A percentile compares a stretch with the other conserved stretches of the same genome.
phyloP scores from a whole-genome alignment of 2,888 invertebrate species.

The Caradrina clavipalpis region DNA sequence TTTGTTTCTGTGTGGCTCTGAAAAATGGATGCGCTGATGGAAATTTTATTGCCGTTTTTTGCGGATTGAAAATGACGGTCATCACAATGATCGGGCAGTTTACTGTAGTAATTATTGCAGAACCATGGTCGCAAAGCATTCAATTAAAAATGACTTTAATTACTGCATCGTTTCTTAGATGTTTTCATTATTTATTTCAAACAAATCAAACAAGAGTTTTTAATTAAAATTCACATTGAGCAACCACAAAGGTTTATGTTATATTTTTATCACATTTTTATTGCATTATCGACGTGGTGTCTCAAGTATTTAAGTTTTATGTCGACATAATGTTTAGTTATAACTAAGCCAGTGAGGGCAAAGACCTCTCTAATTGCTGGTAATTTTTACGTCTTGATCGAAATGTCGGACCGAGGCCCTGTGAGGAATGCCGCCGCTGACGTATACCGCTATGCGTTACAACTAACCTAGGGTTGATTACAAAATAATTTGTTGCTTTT shows the following conservation, averaged over 20 bases:
- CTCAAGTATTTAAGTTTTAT: conserved; percentile 49
- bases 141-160: conserved; percentile 24
- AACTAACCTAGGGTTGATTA: conserved; percentile 33
- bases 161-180: conserved; percentile 5
- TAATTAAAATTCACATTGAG: conserved; percentile 42
- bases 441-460: conserved; percentile 36
- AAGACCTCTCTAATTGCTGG: conserved; percentile 80
- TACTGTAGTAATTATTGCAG: background rate
- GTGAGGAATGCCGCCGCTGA: conserved; percentile 69
- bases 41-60: conserved; percentile 30
- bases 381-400: conserved; percentile 83
- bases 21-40: conserved; percentile 36
- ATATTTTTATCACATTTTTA: conserved; percentile 48
- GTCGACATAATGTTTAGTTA: conserved; percentile 43
- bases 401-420: conserved; percentile 69
- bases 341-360: conserved; percentile 66
- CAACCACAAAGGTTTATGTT: conserved; percentile 42
- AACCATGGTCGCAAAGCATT: conserved; percentile 3
- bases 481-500: conserved; percentile 22
- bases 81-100: conserved; percentile 12
- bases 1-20: conserved; percentile 43
- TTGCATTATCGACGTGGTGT: conserved; percentile 47
- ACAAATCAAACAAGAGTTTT: conserved; percentile 33
- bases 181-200: conserved; percentile 16
- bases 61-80: conserved; percentile 32